A percentile compares a stretch with the other conserved stretches of the same genome.
These are phyloP conservation scores for Dromaius novaehollandiae DNA, from an alignment of 2,113 vertebrate genomes.

Conservation along the genomic window DNA sequence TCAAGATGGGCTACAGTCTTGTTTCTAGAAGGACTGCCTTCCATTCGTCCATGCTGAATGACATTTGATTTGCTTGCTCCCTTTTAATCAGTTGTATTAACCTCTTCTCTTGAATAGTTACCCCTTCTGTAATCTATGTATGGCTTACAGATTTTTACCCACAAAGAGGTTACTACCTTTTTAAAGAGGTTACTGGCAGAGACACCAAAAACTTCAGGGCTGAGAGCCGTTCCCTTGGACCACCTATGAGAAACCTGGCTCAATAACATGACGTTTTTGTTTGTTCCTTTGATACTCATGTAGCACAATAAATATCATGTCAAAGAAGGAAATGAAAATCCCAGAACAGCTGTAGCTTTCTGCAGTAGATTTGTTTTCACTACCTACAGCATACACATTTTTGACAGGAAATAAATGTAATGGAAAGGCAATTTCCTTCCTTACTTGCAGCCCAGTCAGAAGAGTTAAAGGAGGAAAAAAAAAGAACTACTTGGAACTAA, in stretches of 20 bases:
- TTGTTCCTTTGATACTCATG: background rate
- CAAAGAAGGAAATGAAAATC: background rate
- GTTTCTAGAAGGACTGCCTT: background rate
- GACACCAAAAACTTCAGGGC: background rate
- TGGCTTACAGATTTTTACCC: background rate
- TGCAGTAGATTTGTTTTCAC: background rate
- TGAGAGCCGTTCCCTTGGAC: background rate
- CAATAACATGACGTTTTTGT: background rate
- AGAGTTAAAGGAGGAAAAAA: accelerated
- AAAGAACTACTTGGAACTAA: background rate
- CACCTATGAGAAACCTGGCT: background rate
- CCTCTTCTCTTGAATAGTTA: background rate
- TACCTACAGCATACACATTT: background rate
- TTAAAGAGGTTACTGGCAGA: background rate
- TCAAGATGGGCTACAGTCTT: background rate
- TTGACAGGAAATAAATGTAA: background rate
- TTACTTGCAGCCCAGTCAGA: background rate
- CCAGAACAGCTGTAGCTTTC: background rate
- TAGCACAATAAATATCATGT: background rate
- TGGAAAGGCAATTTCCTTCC: background rate
- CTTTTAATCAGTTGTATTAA: background rate
- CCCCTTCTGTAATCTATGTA: background rate
- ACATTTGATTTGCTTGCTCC: background rate
- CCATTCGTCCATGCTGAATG: background rate
- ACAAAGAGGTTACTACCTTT: background rate